Percentiles rank a stretch among this genome's conserved stretches.
Evolutionary conservation across 2,797 vertebrate species (phyloP).

Genomic region (Eidolon dupreanum): DNA sequence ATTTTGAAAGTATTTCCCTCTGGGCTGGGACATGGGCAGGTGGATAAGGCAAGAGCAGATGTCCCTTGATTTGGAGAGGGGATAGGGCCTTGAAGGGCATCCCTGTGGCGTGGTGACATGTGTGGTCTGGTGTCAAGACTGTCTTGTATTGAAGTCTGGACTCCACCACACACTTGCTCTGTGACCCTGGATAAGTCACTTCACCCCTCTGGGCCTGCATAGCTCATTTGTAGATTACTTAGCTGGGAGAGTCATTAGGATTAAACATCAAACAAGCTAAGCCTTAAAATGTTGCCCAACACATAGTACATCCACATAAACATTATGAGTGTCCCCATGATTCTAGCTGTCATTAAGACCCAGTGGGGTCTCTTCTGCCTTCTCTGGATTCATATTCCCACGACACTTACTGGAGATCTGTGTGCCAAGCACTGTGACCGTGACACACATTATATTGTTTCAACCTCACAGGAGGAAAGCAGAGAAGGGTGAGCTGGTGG

Average conservation of each 20-base stretch:
- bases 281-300: neutral
- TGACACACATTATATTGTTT: neutral
- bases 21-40: constrained; percentile 32
- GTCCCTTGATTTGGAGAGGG: neutral
- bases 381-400: neutral
- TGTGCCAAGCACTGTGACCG: neutral
- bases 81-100: constrained; percentile 44
- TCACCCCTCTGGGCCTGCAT: neutral
- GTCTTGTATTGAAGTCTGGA: neutral
- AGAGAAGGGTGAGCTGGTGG: neutral
- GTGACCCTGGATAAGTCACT: neutral
- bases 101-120: accelerated
- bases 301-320: too few species aligned
- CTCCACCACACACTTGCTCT: neutral
- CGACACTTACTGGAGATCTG: neutral
- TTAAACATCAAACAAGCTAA: neutral
- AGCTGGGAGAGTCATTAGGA: neutral
- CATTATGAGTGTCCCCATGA: neutral
- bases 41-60: constrained; percentile 49
- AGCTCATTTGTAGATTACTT: neutral
- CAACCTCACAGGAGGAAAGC: neutral
- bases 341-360: neutral
- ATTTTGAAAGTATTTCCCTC: constrained; percentile 35
- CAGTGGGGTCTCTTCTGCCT: neutral
- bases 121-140: neutral